Evolutionary conservation across 1,140 invertebrate species (phyloP).

Genomic region (Pseudomyrmex pallidus): DNA sequence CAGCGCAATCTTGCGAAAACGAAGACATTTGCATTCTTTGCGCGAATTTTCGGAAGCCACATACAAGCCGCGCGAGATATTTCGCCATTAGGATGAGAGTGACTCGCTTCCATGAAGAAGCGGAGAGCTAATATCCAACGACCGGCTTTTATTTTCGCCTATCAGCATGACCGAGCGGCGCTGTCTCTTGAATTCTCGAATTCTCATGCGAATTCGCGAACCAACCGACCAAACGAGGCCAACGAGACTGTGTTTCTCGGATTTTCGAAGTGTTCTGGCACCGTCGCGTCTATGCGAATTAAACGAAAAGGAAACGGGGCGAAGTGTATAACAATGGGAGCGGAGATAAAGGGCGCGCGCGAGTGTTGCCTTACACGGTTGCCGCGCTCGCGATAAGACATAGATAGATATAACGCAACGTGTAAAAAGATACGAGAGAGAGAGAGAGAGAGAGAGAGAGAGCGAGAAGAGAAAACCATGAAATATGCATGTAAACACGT

Average conservation of each 20-base stretch:
- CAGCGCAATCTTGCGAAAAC: slow-evolving; percentile 9
- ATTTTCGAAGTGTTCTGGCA: slow-evolving; percentile 2
- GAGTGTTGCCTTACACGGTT: neutral
- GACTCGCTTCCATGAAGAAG: neutral
- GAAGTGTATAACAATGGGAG: slow-evolving; percentile 1
- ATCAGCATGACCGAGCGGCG: neutral
- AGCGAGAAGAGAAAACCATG: neutral
- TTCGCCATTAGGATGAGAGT: neutral
- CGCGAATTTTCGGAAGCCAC: slow-evolving; percentile 39
- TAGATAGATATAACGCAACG: slow-evolving; percentile 9
- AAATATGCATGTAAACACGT: slow-evolving; percentile 37
- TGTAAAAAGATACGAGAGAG: slow-evolving; percentile 2
- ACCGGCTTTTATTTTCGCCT: slow-evolving; percentile 19
- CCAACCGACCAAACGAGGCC: neutral
- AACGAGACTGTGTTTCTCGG: neutral
- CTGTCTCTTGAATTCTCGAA: neutral
- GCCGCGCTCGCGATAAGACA: slow-evolving; percentile 15
- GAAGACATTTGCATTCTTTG: slow-evolving; percentile 19
- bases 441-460: too few species aligned
- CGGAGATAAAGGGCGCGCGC: slow-evolving; percentile 13
- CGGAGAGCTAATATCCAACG: slow-evolving; percentile 8
- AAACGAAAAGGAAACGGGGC: neutral
- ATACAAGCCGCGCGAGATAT: neutral
- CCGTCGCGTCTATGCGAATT: slow-evolving; percentile 16
- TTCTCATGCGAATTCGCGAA: neutral